Evolutionary conservation across 2,797 vertebrate species (phyloP), one percentile per base, ranked within the genome.

Genomic region (Euthynnus affinis): DNA sequence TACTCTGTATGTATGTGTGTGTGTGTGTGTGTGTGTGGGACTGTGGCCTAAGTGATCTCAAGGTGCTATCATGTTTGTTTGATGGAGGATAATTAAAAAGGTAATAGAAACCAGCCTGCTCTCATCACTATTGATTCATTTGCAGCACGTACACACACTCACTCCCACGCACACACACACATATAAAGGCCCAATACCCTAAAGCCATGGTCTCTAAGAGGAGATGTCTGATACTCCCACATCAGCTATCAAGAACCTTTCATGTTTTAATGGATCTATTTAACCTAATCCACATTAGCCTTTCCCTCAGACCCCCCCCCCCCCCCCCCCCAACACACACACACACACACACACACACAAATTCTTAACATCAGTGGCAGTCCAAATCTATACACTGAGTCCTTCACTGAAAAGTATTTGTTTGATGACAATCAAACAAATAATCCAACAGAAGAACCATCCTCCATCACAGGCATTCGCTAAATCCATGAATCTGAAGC

Each of bases 61-160:
- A 89, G 84, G 83, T 87, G 76, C 91, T 90, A 89, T 90, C 87
- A 72, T 93, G 94, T 94, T 94, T 94, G 93, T 94, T 95, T 95
- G 91, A 94, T 91, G 90, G 87, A 87, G 82, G 86, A 87, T 95
- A 94, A 95, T 95, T 95, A 94, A 94, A 94, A 84, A 78, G 85
- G 89, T 90, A 91, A 92, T 80, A 84, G 88, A 93, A 90, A 87
- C 83, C 87, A 84, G 73, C 64, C 82, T 81, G 76, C 80, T 88
- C 88, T 93, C 91, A 93, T 89, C 86, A 32, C 71, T 90, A 95
- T 95, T 22, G 92, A 95, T 94, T 88, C 27, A 80, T 68, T 79
- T 70, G 69, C 51, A 53, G 46, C 58, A 9, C 3, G 8, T 2
- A 68, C 59, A 60, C 69, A 44, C 77, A 82, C 51, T 57, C 72